phyloP scores from a whole-genome alignment of 1,140 invertebrate species.

The Capitella teleta region DNA sequence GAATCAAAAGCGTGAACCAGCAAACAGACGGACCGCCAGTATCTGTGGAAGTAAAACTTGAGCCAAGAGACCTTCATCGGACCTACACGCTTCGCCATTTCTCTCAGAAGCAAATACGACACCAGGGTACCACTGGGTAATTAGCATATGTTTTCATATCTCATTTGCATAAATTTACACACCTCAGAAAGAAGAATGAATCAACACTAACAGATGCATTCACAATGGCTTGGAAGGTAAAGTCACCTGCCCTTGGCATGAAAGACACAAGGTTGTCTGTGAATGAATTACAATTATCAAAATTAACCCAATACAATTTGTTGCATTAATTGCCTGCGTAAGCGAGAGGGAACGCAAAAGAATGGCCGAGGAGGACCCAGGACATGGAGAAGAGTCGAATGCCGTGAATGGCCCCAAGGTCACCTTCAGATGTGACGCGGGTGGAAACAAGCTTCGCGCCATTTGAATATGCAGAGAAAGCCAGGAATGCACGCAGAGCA shows the following conservation, averaged over 20 bases:
- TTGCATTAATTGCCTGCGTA: no score
- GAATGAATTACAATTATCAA: no score
- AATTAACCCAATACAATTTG: no score
- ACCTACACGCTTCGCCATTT: slow-evolving; percentile 34
- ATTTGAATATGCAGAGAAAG: background rate
- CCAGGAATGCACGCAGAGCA: no score
- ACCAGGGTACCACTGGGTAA: slow-evolving; percentile 53
- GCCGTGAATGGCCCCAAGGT: slow-evolving; percentile 16
- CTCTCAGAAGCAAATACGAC: slow-evolving; percentile 46
- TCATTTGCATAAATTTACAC: no score
- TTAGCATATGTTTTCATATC: no score
- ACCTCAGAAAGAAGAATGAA: slow-evolving; percentile 67
- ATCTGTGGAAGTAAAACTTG: slow-evolving; percentile 45
- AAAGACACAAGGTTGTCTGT: slow-evolving; percentile 13
- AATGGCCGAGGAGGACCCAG: slow-evolving; percentile 86
- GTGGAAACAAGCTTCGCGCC: background rate
- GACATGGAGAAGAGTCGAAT: slow-evolving; percentile 66
- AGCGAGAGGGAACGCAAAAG: slow-evolving; percentile 30
- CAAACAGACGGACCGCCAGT: slow-evolving; percentile 27
- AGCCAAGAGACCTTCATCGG: slow-evolving; percentile 13
- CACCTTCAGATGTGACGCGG: background rate
- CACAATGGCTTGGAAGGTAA: slow-evolving; percentile 25
- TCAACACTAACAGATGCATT: slow-evolving; percentile 85
- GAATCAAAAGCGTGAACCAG: no score
- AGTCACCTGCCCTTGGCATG: slow-evolving; percentile 9